Evolutionary conservation across 2,797 vertebrate species (phyloP), one percentile per base, ranked within the genome.

Genomic region (Carduelis carduelis): DNA sequence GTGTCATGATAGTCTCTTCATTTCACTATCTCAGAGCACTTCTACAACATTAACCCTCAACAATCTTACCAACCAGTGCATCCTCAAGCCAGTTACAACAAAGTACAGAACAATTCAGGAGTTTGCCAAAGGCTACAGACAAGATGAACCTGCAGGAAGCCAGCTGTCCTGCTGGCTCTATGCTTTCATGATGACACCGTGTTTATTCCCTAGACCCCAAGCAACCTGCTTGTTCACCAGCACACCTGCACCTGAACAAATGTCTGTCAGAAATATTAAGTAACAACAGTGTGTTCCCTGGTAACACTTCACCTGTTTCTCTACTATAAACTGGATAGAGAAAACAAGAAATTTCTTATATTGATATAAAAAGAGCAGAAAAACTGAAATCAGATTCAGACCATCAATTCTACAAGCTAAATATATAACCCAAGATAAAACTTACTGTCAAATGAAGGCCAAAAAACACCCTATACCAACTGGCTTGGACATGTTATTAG

Each of bases 1-100:
- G 30, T 66, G 46, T 43, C 65, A 41, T 75, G 56, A 68, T 0
- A 59, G 30, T 15, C 44, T 52, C 77, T n/a, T 49, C 23, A 35
- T 44, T 64, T 47, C 15, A 39, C 5, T 1, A 0, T 41, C 60
- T 53, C 60, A 56, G 63, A 84, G 52, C 53, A 43, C 43, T 74
- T 85, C 30, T 27, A 50, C 7, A 44, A 43, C 0, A 2, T 77
- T n/a, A 84, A 93, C 41, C 68, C 81, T 63, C n/a, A 76, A 8
- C n/a, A 76, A 8, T 7, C 71, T 32, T 23, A 16, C 28, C 83
- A 84, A 21, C 9, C 70, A 55, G 18, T 2, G 6, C 24, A 70
- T 41, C 60, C 46, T 83, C 43, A 81, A 35, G 53, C 61, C 26
- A 0, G 18, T 5, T 52, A 52, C 59, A 59, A 34, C 0, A 0